These are phyloP conservation scores for Euphydryas editha DNA, from an alignment of 2,888 invertebrate species.

Conservation along the genomic window DNA sequence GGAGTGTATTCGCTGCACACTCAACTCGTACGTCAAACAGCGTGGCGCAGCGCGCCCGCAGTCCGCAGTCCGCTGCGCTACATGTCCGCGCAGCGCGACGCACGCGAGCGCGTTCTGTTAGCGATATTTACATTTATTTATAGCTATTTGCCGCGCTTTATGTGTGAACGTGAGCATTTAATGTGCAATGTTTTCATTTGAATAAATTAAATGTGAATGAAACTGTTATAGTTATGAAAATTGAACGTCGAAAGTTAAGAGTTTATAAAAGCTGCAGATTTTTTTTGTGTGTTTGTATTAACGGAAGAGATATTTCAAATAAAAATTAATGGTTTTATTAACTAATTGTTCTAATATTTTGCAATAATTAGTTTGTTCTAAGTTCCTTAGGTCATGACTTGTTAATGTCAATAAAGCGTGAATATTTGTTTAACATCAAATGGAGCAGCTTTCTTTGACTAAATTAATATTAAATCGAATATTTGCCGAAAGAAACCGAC, in stretches of 20 bases:
- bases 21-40: background rate
- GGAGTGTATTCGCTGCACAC: background rate
- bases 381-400: background rate
- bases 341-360: background rate
- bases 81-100: conserved; percentile 58
- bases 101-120: conserved; percentile 53
- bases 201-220: conserved; percentile 3
- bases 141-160: conserved; percentile 17
- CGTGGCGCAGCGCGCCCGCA: conserved; percentile 33
- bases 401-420: background rate
- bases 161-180: background rate
- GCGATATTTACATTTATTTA: conserved; percentile 34
- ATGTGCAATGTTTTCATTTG: conserved; percentile 2
- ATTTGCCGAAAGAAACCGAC: conserved; percentile 18
- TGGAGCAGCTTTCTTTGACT: background rate
- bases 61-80: conserved; percentile 64
- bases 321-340: background rate
- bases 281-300: too few relatives aligned
- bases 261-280: background rate
- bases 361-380: background rate
- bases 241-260: background rate
- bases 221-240: background rate
- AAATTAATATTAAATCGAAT: conserved; percentile 17
- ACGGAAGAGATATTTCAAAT: too few relatives aligned
- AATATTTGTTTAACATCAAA: background rate